Conservation (phyloP, 2,113 vertebrate genomes). For the rabbit (Oryctolagus cuniculus) region mOryCun1.1 NC_091440.1:45745501-45746000, state of each 20-base stretch:
- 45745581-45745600: too few species aligned
- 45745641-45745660: too few species aligned
- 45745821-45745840: background rate
- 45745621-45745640: too few species aligned
- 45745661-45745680: too few species aligned
- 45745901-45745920: slow-evolving; percentile 58
- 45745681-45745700: too few species aligned
- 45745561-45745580: too few species aligned
- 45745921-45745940: slow-evolving; percentile 75
- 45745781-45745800: background rate
- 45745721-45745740: background rate
- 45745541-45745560: background rate
- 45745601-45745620: too few species aligned
- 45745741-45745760: background rate
- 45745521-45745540: background rate
- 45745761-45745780: slow-evolving; percentile 50
- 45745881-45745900: slow-evolving; percentile 59
- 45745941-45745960: slow-evolving; percentile 54
- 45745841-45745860: background rate
- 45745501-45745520: background rate
- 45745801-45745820: slow-evolving; percentile 40
- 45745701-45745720: background rate
- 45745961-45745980: slow-evolving; percentile 51
- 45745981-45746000: slow-evolving; percentile 48
- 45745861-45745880: background rate